Conservation (phyloP, 2,888 invertebrate genomes). For the Tuberolachnus salignus region DNA sequence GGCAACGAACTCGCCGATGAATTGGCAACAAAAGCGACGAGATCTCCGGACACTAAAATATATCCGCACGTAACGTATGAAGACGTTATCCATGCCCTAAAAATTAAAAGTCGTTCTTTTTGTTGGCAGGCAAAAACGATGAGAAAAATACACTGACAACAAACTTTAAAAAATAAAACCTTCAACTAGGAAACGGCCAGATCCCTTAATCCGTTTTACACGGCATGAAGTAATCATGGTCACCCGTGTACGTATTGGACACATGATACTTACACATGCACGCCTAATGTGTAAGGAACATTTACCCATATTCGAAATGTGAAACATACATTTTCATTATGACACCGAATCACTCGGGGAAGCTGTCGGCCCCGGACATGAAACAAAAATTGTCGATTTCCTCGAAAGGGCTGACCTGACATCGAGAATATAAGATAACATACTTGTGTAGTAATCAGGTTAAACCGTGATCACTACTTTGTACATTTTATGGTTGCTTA, state of each 20-base stretch:
- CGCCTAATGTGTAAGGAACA: not conserved
- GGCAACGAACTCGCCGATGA: not conserved
- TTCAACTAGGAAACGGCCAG: no score
- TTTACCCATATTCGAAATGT: not conserved
- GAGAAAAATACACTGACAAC: not conserved
- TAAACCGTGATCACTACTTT: no score
- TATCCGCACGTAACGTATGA: not conserved
- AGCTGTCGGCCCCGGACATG: not conserved
- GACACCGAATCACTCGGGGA: not conserved
- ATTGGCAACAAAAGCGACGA: not conserved
- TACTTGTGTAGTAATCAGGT: no score
- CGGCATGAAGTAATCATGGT: no score
- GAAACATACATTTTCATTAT: not conserved
- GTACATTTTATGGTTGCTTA: no score
- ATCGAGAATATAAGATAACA: not conserved
- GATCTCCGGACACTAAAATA: not conserved
- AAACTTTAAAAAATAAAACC: not conserved
- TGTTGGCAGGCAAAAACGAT: not conserved
- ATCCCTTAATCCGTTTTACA: no score
- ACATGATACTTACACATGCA: not conserved
- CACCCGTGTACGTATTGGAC: no score
- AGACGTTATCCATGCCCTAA: not conserved
- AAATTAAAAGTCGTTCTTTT: not conserved
- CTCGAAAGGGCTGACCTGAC: not conserved
- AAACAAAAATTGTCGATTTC: not conserved